Evolutionary conservation across 2,888 invertebrate genomes (phyloP).

Genomic region (Orgyia antiqua): DNA sequence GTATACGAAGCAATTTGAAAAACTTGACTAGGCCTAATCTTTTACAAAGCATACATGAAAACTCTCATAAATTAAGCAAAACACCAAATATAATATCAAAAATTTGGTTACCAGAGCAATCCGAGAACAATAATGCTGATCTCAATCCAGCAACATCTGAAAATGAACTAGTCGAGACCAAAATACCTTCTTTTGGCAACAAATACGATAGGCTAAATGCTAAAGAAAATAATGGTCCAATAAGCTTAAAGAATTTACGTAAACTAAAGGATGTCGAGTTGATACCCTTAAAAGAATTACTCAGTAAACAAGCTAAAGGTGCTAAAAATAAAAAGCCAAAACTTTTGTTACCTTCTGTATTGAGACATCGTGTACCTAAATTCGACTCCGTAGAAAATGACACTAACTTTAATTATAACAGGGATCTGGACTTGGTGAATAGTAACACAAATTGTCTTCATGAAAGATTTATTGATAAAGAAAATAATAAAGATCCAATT

Average conservation of each 20-base stretch:
- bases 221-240: slow-evolving; percentile 11
- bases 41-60: slow-evolving; percentile 2
- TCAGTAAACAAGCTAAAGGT: slow-evolving; percentile 20
- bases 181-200: slow-evolving; percentile 6
- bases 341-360: neutral
- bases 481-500: no score
- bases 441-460: no score
- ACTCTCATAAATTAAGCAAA: slow-evolving; percentile 8
- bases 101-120: slow-evolving; percentile 8
- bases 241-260: slow-evolving; percentile 33
- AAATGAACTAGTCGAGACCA: slow-evolving; percentile 13
- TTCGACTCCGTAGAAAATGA: neutral
- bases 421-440: no score
- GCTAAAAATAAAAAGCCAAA: neutral
- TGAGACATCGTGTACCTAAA: neutral
- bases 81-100: slow-evolving; percentile 25
- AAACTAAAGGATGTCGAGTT: slow-evolving; percentile 46
- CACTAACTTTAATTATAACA: neutral
- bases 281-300: slow-evolving; percentile 21
- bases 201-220: neutral
- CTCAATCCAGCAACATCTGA: slow-evolving; percentile 17
- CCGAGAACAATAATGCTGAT: slow-evolving; percentile 11
- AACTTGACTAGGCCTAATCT: slow-evolving; percentile 6
- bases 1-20: slow-evolving; percentile 8
- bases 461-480: no score